phyloP scores from a whole-genome alignment of 2,113 vertebrate species.

The Leiothrix lutea region DNA sequence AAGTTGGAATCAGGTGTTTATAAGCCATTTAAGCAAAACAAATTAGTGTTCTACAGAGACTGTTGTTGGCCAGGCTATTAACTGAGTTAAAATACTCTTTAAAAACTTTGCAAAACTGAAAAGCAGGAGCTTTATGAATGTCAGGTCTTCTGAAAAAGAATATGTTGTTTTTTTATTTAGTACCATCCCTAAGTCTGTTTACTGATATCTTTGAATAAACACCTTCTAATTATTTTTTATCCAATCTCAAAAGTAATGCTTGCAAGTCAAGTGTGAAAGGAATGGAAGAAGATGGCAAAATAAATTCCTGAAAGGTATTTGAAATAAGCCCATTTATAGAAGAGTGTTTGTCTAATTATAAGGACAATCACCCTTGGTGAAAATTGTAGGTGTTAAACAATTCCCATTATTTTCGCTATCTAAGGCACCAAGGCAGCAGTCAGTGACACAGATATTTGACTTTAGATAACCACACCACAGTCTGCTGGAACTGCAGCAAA shows the following conservation, averaged over 20 bases:
- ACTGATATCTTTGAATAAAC: background rate
- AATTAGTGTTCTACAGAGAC: slow-evolving; percentile 16
- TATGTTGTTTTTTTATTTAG: background rate
- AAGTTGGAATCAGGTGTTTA: slow-evolving; percentile 28
- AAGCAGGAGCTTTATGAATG: background rate
- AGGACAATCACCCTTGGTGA: background rate
- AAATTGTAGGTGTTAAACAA: background rate
- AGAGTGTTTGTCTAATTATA: background rate
- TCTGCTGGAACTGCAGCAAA: background rate
- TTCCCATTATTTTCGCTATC: background rate
- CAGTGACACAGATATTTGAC: background rate
- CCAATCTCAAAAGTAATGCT: background rate
- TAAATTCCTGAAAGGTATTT: background rate
- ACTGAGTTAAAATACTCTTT: background rate
- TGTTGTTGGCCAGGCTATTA: background rate
- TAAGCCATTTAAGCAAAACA: slow-evolving; percentile 42
- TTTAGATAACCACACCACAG: background rate
- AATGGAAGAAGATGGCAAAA: background rate
- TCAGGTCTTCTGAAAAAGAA: background rate
- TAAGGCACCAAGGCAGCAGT: background rate
- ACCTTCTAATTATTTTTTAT: background rate
- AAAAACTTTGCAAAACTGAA: background rate
- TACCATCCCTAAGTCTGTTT: background rate
- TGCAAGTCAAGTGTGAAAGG: background rate
- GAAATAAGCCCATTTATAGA: background rate